phyloP scores from a whole-genome alignment of 2,797 vertebrate species.

The Strix occidentalis region DNA sequence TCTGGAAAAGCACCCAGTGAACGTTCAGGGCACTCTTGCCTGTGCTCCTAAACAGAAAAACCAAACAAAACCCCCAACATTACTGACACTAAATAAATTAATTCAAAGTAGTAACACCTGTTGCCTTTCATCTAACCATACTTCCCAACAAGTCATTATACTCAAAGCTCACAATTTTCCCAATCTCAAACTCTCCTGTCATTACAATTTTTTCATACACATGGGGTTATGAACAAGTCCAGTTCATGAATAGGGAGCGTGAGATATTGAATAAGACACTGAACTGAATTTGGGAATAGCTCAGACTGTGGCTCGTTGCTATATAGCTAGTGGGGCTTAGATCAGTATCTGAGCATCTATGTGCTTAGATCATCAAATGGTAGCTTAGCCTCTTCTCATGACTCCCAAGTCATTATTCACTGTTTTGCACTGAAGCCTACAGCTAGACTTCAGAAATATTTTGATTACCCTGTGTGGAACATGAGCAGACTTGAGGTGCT shows the following conservation, averaged over 20 bases:
- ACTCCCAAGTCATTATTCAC: neutral
- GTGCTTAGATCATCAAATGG: neutral
- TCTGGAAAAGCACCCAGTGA: constrained; percentile 27
- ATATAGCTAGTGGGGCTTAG: neutral
- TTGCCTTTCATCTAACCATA: neutral
- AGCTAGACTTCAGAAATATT: neutral
- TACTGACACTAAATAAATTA: neutral
- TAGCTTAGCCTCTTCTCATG: neutral
- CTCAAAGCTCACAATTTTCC: neutral
- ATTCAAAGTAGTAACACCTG: neutral
- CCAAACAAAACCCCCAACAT: neutral
- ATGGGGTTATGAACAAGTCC: neutral
- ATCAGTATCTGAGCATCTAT: neutral
- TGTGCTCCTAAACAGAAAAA: neutral
- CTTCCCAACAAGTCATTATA: neutral
- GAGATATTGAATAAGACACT: neutral
- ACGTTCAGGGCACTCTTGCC: neutral
- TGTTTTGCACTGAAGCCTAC: neutral
- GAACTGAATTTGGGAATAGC: neutral
- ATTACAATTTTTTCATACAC: neutral
- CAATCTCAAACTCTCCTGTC: neutral
- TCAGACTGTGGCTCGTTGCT: neutral
- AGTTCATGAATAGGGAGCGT: neutral
- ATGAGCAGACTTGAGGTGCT: neutral
- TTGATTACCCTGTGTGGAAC: neutral